These are phyloP conservation scores for Ophraella communa DNA, from an alignment of 2,888 invertebrate species.

Conservation along the genomic window DNA sequence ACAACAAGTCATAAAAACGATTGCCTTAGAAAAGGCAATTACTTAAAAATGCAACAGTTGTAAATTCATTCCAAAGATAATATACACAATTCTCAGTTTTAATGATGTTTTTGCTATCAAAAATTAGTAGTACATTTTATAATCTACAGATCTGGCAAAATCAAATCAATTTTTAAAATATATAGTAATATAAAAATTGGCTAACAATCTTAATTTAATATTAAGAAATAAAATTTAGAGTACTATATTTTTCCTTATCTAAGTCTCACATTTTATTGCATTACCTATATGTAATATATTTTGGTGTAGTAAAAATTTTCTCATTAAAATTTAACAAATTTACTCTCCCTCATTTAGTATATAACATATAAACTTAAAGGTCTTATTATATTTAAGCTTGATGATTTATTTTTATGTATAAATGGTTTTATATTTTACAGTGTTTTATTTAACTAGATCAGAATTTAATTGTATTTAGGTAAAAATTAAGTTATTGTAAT, in stretches of 20 bases:
- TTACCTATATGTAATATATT: too few species aligned
- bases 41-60: neutral
- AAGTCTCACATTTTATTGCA: too few species aligned
- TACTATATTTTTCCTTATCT: too few species aligned
- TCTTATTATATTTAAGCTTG: neutral
- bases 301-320: too few species aligned
- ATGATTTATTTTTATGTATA: neutral
- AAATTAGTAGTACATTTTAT: neutral
- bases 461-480: too few species aligned
- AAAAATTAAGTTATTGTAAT: too few species aligned
- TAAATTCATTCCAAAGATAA: neutral
- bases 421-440: neutral
- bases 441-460: neutral
- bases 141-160: neutral
- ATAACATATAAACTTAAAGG: too few species aligned
- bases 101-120: neutral
- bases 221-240: neutral
- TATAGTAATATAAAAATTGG: too few species aligned
- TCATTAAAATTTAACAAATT: too few species aligned
- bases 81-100: neutral
- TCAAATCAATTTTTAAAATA: neutral
- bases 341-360: too few species aligned
- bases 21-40: neutral
- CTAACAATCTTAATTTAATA: neutral
- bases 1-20: neutral